Evolutionary conservation across 1,140 invertebrate species (phyloP).

Genomic region (Ericerus pela): DNA sequence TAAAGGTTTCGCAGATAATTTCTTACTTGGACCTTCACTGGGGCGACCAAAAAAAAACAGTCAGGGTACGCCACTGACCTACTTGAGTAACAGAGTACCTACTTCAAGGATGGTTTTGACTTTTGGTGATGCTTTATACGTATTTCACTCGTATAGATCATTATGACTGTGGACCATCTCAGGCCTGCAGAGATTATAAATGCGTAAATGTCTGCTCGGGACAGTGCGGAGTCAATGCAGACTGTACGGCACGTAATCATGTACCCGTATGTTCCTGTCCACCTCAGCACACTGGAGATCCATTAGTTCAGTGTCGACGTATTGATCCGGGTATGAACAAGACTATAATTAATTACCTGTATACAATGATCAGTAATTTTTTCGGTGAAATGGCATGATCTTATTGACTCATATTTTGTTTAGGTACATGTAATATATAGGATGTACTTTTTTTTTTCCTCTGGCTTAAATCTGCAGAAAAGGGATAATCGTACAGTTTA

Average conservation of each 20-base stretch:
- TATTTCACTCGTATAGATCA: slow-evolving; percentile 30
- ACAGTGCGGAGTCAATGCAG: slow-evolving; percentile 33
- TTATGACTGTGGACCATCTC: slow-evolving; percentile 32
- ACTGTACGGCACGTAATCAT: slow-evolving; percentile 34
- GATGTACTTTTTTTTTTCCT: too few relatives aligned
- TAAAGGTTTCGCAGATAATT: too few relatives aligned
- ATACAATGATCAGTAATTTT: too few relatives aligned
- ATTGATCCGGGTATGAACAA: slow-evolving; percentile 48
- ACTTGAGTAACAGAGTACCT: not conserved
- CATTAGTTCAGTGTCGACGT: slow-evolving; percentile 39
- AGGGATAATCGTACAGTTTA: too few relatives aligned
- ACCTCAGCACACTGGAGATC: slow-evolving; percentile 35
- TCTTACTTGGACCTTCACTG: too few relatives aligned
- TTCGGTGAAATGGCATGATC: too few relatives aligned
- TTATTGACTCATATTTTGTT: too few relatives aligned
- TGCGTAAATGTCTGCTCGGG: slow-evolving; percentile 33
- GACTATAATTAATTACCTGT: too few relatives aligned
- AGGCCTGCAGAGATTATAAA: slow-evolving; percentile 34
- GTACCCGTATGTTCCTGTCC: slow-evolving; percentile 30
- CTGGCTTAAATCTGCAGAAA: too few relatives aligned
- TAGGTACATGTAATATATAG: too few relatives aligned
- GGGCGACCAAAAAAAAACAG: too few relatives aligned
- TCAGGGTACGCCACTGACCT: not conserved
- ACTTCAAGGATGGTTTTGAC: not conserved
- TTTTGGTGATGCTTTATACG: not conserved